Percentiles rank a stretch among this genome's conserved stretches.
phyloP scores from a whole-genome alignment of 2,888 invertebrate genomes.

The Philereme vetulata region DNA sequence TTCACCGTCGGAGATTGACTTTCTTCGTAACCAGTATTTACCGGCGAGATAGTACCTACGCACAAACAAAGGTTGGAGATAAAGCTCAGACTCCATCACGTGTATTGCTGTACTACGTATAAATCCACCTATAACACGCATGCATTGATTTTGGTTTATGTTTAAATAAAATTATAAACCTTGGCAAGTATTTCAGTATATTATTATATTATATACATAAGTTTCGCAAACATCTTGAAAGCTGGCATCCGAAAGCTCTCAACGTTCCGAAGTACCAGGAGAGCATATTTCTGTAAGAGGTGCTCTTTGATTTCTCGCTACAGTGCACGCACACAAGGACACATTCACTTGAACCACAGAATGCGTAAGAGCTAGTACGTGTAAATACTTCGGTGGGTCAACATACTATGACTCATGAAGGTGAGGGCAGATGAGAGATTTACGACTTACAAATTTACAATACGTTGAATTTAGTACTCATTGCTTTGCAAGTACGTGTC shows the following conservation, averaged over 20 bases:
- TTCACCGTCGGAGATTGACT: too few relatives aligned
- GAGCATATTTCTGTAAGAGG: slow-evolving; percentile 36
- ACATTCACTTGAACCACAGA: slow-evolving; percentile 36
- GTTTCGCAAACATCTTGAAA: slow-evolving; percentile 20
- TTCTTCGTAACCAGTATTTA: too few relatives aligned
- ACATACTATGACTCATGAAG: slow-evolving; percentile 68
- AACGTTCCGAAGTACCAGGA: slow-evolving; percentile 38
- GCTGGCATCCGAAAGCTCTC: slow-evolving; percentile 34
- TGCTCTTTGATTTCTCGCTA: slow-evolving; percentile 35
- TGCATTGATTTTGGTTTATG: too few relatives aligned
- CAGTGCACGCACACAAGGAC: slow-evolving; percentile 38
- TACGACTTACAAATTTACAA: slow-evolving; percentile 33
- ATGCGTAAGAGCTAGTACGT: slow-evolving; percentile 36
- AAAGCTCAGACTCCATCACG: too few relatives aligned
- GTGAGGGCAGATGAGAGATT: slow-evolving; percentile 48
- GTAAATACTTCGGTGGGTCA: slow-evolving; percentile 55
- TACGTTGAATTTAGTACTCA: slow-evolving; percentile 4
- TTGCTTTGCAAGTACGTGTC: too few relatives aligned
- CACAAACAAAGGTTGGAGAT: too few relatives aligned
- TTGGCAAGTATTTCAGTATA: slow-evolving; percentile 5
- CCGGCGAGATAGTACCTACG: too few relatives aligned
- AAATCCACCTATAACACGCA: too few relatives aligned
- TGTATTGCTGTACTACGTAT: too few relatives aligned
- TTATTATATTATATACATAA: slow-evolving; percentile 12
- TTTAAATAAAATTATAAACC: neutral